Base-by-base conservation (phyloP, 2,888 invertebrate species). In the Holacanthella duospinosa region DNA sequence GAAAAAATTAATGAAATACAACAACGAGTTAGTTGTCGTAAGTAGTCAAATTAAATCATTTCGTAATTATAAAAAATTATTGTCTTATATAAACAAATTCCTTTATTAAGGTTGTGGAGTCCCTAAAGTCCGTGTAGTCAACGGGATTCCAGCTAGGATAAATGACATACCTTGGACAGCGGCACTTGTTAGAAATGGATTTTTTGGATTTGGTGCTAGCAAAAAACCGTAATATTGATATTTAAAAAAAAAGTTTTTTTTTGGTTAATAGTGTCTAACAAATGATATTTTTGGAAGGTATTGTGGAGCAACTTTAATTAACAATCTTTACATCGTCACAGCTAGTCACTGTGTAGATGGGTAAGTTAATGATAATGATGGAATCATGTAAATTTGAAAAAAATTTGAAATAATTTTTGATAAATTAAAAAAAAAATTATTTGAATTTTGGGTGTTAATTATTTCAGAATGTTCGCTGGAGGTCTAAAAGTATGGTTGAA, bases 281-380 rank as follows among this genome's bases (percentile, higher is more conserved):
- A 36, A 16, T 36, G 36, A 36, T 6, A 36, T 36, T 16, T 16
- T 36, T 36, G 16, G n/a, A 16, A 48, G 48, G 12, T 48, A 48
- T 21, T 65, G 65, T 53, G 62, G 62, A 44, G 65, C 56, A 12
- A 65, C 65, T 6, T 25, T 65, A 1, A 65, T 65, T 24, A 64
- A 62, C 54, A 55, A 60, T 28, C 21, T 56, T 26, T 65, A 65
- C 43, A 56, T 63, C 21, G 28, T 71, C 24, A 69, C 72, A 2
- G 68, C 70, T 9, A 67, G 68, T 59, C 68, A 69, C 61, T 72
- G 72, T 55, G 68, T 72, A 21, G 72, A 70, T 60, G 70, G 71
- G 68, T 71, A 24, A 36, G 63, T 16, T 21, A n/a, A n/a, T n/a
- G n/a, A n/a, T n/a, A n/a, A n/a, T n/a, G n/a, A n/a, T n/a, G n/a